Evolutionary conservation across 2,797 vertebrate species (phyloP).

Genomic region (Anabacerthia variegaticeps): DNA sequence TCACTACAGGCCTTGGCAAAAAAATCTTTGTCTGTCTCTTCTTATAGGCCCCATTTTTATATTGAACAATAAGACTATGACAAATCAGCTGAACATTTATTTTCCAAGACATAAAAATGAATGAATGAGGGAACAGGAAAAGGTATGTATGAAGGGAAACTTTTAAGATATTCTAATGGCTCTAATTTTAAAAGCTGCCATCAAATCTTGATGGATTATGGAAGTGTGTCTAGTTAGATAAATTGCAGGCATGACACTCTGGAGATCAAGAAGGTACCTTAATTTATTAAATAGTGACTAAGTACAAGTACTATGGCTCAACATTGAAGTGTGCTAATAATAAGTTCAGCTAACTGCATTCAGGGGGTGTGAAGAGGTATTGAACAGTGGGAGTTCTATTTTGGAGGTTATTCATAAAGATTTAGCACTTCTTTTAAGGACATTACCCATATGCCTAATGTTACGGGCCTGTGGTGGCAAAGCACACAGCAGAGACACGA

Average conservation of each 20-base stretch:
- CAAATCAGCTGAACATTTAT: conserved; percentile 59
- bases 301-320: neutral
- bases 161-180: conserved; percentile 53
- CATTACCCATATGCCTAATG: neutral
- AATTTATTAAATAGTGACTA: conserved; percentile 63
- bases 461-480: neutral
- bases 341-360: conserved; percentile 16
- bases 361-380: neutral
- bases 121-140: conserved; percentile 61
- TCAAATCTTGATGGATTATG: conserved; percentile 63
- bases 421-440: neutral
- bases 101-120: conserved; percentile 56
- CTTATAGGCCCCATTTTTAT: neutral
- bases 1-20: neutral
- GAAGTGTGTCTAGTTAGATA: conserved; percentile 52
- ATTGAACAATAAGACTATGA: neutral
- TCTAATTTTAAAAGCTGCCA: conserved; percentile 74
- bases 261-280: conserved; percentile 35
- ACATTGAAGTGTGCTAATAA: neutral
- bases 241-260: conserved; percentile 53
- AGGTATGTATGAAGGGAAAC: conserved; percentile 58
- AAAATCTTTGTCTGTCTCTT: neutral
- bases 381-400: neutral
- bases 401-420: neutral
- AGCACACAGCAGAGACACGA: neutral